A percentile compares a stretch with the other conserved stretches of the same genome.
Evolutionary conservation across 2,797 vertebrate species (phyloP).

Genomic region (Ptychobarbus kaznakovi): DNA sequence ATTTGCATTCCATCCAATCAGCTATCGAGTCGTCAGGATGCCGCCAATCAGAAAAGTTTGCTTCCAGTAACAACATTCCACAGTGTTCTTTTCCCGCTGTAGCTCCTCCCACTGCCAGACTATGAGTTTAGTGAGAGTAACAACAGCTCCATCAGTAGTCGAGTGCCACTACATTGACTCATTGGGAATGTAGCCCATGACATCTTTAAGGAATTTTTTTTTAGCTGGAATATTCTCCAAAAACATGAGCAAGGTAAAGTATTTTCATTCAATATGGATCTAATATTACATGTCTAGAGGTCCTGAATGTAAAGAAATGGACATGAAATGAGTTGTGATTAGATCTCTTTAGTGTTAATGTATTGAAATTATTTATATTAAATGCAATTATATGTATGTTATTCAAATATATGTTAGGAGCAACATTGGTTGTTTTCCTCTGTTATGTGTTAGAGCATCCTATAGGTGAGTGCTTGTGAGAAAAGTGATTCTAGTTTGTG

Average conservation of each 20-base stretch:
- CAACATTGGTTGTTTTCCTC: background rate
- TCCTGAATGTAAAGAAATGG: background rate
- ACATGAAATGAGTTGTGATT: background rate
- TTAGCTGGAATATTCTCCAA: constrained; percentile 44
- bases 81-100: constrained; percentile 54
- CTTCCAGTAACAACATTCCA: constrained; percentile 66
- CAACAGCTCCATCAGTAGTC: constrained; percentile 72
- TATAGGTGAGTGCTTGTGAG: too few species aligned
- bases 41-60: constrained; percentile 67
- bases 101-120: constrained; percentile 67
- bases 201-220: constrained; percentile 50
- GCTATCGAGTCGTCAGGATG: constrained; percentile 52
- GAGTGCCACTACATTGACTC: constrained; percentile 62
- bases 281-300: background rate
- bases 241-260: constrained; percentile 78
- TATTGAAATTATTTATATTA: background rate
- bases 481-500: background rate
- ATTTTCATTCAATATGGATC: background rate
- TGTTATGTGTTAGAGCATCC: background rate
- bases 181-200: constrained; percentile 65
- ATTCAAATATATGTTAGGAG: background rate
- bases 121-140: constrained; percentile 61
- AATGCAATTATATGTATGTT: background rate
- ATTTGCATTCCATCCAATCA: constrained; percentile 69
- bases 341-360: background rate